Conservation (phyloP, 1,140 invertebrate species). For the Frieseomelitta varia region DNA sequence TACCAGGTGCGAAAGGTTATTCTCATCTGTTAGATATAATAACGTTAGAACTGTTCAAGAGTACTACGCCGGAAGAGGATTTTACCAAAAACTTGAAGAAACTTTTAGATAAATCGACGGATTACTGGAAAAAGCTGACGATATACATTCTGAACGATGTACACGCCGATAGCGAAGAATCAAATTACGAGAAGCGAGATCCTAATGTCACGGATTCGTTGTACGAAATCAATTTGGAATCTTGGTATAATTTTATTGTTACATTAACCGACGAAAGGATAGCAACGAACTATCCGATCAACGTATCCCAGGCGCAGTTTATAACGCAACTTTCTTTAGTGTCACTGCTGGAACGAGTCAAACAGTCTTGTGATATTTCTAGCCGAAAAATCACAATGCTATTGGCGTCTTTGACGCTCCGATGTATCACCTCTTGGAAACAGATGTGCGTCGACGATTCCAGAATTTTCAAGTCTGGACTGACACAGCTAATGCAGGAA, state of each 20-base stretch:
- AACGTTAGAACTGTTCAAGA: conserved; percentile 80
- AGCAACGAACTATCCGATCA: conserved; percentile 66
- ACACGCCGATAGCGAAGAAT: background rate
- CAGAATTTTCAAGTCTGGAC: conserved; percentile 67
- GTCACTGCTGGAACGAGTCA: conserved; percentile 72
- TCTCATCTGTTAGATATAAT: conserved; percentile 80
- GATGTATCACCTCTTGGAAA: conserved; percentile 76
- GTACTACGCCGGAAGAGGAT: conserved; percentile 74
- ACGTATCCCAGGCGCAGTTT: conserved; percentile 67
- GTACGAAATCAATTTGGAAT: conserved; percentile 78
- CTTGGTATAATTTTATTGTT: conserved; percentile 79
- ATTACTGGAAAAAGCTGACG: conserved; percentile 74
- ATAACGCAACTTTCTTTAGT: conserved; percentile 73
- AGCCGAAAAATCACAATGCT: conserved; percentile 73
- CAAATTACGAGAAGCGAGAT: conserved; percentile 23
- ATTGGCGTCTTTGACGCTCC: conserved; percentile 74
- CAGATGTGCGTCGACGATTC: conserved; percentile 71
- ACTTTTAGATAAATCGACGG: conserved; percentile 71
- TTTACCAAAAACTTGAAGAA: conserved; percentile 76
- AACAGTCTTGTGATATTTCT: conserved; percentile 59
- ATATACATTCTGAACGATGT: conserved; percentile 71
- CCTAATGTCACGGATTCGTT: conserved; percentile 57
- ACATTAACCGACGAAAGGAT: conserved; percentile 78
- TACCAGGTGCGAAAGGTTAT: conserved; percentile 73
- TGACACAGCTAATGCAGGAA: conserved; percentile 75